Evolutionary conservation across 2,113 vertebrate genomes (phyloP).

Genomic region (Nesogale talazaci): DNA sequence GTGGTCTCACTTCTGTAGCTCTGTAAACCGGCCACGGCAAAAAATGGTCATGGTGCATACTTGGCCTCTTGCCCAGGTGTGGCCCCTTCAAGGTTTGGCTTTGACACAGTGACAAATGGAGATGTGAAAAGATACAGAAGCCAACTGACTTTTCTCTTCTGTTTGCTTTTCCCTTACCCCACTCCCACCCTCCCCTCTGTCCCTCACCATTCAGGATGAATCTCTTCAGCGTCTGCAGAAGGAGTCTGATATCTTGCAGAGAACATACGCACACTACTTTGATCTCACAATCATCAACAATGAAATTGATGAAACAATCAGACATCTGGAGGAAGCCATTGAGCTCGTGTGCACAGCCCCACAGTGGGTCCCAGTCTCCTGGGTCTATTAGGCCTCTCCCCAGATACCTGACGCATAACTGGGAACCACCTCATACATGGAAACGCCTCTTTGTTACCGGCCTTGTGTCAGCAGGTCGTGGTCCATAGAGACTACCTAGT

Average conservation of each 20-base stretch:
- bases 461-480: slow-evolving; percentile 89
- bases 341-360: slow-evolving; percentile 96
- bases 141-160: slow-evolving; percentile 71
- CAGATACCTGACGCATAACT: slow-evolving; percentile 84
- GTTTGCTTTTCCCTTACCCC: slow-evolving; percentile 61
- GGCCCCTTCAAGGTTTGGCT: neutral
- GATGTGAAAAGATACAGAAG: slow-evolving; percentile 5
- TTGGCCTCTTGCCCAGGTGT: neutral
- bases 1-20: neutral
- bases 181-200: neutral
- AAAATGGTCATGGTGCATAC: neutral
- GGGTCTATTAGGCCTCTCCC: slow-evolving; percentile 93
- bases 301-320: slow-evolving; percentile 99
- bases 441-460: slow-evolving; percentile 89
- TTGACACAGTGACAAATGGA: slow-evolving; percentile 29
- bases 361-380: slow-evolving; percentile 99
- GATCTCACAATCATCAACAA: slow-evolving; percentile 99
- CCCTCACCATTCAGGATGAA: slow-evolving; percentile 89
- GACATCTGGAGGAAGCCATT: slow-evolving; percentile 97
- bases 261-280: slow-evolving; percentile 99
- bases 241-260: slow-evolving; percentile 98
- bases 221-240: slow-evolving; percentile 99
- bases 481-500: slow-evolving; percentile 94
- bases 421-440: slow-evolving; percentile 88
- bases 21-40: neutral